These are phyloP conservation scores for Trachelus tabidus DNA, from an alignment of 2,888 invertebrate genomes.

Conservation along the genomic window DNA sequence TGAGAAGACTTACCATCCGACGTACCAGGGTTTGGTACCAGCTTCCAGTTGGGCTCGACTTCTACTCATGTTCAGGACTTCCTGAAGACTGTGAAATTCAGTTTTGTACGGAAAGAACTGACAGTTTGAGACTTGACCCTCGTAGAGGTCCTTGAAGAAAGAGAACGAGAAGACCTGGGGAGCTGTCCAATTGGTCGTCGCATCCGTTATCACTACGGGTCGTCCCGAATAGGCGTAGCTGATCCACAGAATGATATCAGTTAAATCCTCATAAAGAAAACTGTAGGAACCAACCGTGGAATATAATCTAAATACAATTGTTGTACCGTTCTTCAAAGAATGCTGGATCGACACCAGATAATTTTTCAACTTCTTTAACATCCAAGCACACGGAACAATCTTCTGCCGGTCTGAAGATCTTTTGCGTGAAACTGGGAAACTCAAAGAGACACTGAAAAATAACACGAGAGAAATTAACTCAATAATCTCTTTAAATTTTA, in stretches of 20 bases:
- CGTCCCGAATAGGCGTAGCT: conserved; percentile 78
- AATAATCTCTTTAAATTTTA: neutral
- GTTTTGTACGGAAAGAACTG: conserved; percentile 96
- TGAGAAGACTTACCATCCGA: conserved; percentile 72
- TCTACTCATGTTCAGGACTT: conserved; percentile 85
- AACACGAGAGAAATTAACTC: conserved; percentile 3
- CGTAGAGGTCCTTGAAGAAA: conserved; percentile 85
- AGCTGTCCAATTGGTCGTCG: conserved; percentile 84
- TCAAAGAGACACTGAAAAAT: conserved; percentile 52
- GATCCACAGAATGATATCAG: conserved; percentile 1
- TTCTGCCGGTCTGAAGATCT: conserved; percentile 80
- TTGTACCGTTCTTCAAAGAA: conserved; percentile 78
- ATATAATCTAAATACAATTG: neutral
- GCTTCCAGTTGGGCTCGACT: conserved; percentile 75
- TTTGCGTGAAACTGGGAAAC: conserved; percentile 47
- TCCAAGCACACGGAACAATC: conserved; percentile 82
- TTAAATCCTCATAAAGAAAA: conserved; percentile 15
- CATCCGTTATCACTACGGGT: conserved; percentile 90
- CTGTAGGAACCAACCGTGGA: neutral
- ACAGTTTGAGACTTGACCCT: conserved; percentile 71
- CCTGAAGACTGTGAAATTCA: conserved; percentile 79
- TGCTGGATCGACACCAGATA: conserved; percentile 74
- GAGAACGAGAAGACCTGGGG: conserved; percentile 80
- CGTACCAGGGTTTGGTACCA: conserved; percentile 77
- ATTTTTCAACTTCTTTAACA: conserved; percentile 73